Conservation (phyloP, 2,797 vertebrate genomes). For the Margarornis squamiger region DNA sequence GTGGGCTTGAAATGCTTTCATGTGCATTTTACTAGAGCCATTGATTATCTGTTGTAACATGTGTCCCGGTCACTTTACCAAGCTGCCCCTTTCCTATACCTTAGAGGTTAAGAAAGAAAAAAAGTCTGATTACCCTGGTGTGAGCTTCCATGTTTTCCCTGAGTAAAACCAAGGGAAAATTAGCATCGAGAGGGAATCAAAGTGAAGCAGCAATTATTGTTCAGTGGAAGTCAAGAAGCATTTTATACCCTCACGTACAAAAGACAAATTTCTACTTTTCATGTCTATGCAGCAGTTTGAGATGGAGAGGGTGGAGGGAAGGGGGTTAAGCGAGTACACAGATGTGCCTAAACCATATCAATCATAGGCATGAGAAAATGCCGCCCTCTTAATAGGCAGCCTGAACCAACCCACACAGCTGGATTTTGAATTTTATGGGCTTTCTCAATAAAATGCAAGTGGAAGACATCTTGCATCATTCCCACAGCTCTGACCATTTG, state of each 20-base stretch:
- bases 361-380: slow-evolving; percentile 14
- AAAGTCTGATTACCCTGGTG: background rate
- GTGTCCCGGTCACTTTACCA: slow-evolving; percentile 17
- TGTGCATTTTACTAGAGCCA: slow-evolving; percentile 4
- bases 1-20: slow-evolving; percentile 42
- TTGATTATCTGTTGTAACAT: slow-evolving; percentile 51
- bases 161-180: background rate
- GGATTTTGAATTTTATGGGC: slow-evolving; percentile 41
- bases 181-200: background rate
- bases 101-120: background rate
- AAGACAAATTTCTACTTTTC: slow-evolving; percentile 20
- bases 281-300: background rate
- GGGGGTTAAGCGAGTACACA: slow-evolving; percentile 45
- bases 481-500: background rate
- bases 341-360: slow-evolving; percentile 51
- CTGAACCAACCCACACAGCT: slow-evolving; percentile 8
- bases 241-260: slow-evolving; percentile 13
- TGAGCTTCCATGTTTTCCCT: background rate
- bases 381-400: background rate
- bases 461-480: slow-evolving; percentile 31
- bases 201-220: background rate
- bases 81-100: background rate
- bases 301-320: background rate
- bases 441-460: slow-evolving; percentile 29
- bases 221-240: slow-evolving; percentile 2